These are phyloP conservation scores for Euphonia xanthogaster DNA, from an alignment of 2,797 vertebrate genomes.

Conservation along the genomic window DNA sequence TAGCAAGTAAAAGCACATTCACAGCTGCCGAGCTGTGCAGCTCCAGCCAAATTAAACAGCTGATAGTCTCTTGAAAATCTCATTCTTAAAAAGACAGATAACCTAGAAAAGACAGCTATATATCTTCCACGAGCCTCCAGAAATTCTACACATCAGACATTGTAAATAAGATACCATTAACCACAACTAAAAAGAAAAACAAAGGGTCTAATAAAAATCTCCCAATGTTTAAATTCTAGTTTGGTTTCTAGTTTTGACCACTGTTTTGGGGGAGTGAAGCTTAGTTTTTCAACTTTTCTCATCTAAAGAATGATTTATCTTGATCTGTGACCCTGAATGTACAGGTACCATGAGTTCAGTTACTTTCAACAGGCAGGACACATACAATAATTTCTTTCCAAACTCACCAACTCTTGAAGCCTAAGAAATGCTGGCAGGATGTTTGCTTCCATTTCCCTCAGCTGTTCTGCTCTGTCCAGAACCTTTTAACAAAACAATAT, in stretches of 20 bases:
- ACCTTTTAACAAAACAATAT: slow-evolving; percentile 78
- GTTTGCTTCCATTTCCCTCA: slow-evolving; percentile 90
- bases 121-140: background rate
- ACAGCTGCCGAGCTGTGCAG: background rate
- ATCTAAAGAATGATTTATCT: background rate
- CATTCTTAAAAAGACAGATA: background rate
- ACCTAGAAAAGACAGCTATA: background rate
- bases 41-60: background rate
- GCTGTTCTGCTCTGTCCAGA: slow-evolving; percentile 91
- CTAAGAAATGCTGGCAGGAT: slow-evolving; percentile 91
- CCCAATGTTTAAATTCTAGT: background rate
- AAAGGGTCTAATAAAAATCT: background rate
- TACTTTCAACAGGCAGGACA: background rate
- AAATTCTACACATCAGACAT: background rate
- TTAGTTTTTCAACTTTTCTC: background rate
- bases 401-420: slow-evolving; percentile 92
- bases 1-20: background rate
- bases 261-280: background rate
- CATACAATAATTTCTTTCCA: rapidly evolving
- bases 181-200: background rate
- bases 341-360: rapidly evolving
- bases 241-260: background rate
- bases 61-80: background rate
- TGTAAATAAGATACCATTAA: background rate
- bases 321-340: background rate